Evolutionary conservation across 2,797 vertebrate species (phyloP), one percentile per base, ranked within the genome.

Genomic region (Hoplostethus atlanticus): DNA sequence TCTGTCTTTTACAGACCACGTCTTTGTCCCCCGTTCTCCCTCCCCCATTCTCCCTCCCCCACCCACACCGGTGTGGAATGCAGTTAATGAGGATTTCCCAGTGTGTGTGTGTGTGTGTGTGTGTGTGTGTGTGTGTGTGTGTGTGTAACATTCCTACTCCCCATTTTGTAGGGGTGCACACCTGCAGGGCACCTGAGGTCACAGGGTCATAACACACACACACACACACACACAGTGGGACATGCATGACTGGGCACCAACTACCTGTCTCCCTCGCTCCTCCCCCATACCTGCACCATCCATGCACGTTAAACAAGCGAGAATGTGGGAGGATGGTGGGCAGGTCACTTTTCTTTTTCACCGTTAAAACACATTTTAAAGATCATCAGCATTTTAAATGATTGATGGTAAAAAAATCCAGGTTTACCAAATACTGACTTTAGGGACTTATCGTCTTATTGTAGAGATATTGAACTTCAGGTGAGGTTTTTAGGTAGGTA

Each of bases 171-270:
- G 81, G 75, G 75, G 69, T n/a, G 65, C 90, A 91, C 88, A 92
- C 90, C 92, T 91, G 91, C 87, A 87, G 89, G 86, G 87, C 81
- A 88, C 90, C 86, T 86, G 86, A 86, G 91, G 87, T 88, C 86
- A 87, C 30, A 3, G 30, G 87, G 83, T 86, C 73, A 63, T 54
- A 48, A 16, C 64, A 66, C 3, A 77, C 67, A 54, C 31, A 71
- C 54, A 38, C 13, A 44, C 63, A 21, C 21, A 21, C 21, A 21
- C 21, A 21, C 21, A 21, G 21, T 70, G 80, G 63, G 81, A 73
- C 48, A 80, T 76, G 90, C 91, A 83, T 91, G 91, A 92, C 90
- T 91, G 82, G 80, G 87, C 81, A 84, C 73, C 88, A 89, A 89
- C 84, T 90, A 91, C 85, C 89, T 90, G 87, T 76, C 36, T 53